Base-by-base conservation (phyloP, 2,113 vertebrate species). In the Tachycineta bicolor region DNA sequence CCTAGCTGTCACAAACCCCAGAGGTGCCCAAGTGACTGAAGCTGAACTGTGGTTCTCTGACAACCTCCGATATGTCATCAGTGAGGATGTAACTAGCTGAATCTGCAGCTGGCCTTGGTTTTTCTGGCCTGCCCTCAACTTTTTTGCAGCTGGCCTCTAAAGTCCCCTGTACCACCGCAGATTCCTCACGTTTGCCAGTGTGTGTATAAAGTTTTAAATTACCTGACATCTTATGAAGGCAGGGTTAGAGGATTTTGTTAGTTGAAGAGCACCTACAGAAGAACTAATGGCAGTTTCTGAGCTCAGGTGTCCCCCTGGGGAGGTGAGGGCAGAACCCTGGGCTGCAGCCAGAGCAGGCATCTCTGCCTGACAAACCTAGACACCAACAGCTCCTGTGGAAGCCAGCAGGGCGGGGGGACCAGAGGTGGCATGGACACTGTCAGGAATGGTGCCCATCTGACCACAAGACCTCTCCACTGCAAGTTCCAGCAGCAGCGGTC, bases 401-500 rank as follows among this genome's bases (percentile, higher is more conserved):
- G 29, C 20, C 2, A 2, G 41, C 1, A 29, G 25, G 14, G 10
- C 31, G 5, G 2, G 31, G 26, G 12, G 15, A 41, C 10, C 28
- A 24, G 17, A 53, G 20, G 28, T 31, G 37, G 22, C 52, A 78
- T 0, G 0, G 29, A 46, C 2, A 0, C 29, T 2, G 4, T 25
- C 34, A 29, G 31, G 25, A 20, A 28, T 2, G 3, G 11, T 55
- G 14, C 56, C 31, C 0, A 2, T 52, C 34, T 43, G 44, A 43
- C 41, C 25, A 3, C 7, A 8, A 34, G 55, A 67, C 25, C 34
- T 14, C 46, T 50, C 22, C 52, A 6, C 26, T 73, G 67, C 53
- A 43, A 41, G 26, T 31, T 39, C 19, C 33, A 41, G 24, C 1
- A 5, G 49, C 33, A 63, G 6, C 0, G 7, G 11, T 37, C 39